phyloP scores from a whole-genome alignment of 2,797 vertebrate species.

The Corythornis leucogaster region DNA sequence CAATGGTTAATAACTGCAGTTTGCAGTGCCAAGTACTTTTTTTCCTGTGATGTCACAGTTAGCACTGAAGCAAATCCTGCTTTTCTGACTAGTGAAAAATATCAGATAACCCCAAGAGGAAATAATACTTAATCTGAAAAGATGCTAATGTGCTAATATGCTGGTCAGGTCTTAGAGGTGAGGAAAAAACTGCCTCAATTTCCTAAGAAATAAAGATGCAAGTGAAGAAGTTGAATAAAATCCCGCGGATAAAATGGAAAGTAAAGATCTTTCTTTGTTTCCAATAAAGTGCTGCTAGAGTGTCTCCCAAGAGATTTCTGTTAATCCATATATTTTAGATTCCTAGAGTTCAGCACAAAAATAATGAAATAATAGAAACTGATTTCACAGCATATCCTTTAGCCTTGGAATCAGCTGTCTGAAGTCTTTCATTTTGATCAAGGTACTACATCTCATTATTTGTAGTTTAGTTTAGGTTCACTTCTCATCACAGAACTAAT shows the following conservation, averaged over 20 bases:
- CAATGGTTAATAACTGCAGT: slow-evolving; percentile 47
- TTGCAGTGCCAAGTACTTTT: slow-evolving; percentile 32
- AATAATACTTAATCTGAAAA: background rate
- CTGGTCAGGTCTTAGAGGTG: background rate
- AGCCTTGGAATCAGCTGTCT: slow-evolving; percentile 15
- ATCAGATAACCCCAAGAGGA: background rate
- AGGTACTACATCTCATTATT: slow-evolving; percentile 14
- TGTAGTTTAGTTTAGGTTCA: slow-evolving; percentile 43
- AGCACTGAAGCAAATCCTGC: background rate
- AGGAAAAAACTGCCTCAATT: background rate
- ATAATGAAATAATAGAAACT: background rate
- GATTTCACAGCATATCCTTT: slow-evolving; percentile 6
- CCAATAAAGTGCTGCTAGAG: background rate
- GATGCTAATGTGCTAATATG: slow-evolving; percentile 9
- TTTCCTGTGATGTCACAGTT: background rate
- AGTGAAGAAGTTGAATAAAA: slow-evolving; percentile 14
- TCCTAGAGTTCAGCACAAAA: slow-evolving; percentile 1
- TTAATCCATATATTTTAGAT: slow-evolving; percentile 3
- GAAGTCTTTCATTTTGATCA: slow-evolving; percentile 17
- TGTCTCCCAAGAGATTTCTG: background rate
- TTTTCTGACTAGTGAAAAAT: slow-evolving; percentile 1
- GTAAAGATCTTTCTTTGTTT: slow-evolving; percentile 7
- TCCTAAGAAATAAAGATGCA: background rate
- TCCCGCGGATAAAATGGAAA: background rate
- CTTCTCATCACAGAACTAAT: slow-evolving; percentile 46